phyloP scores from a whole-genome alignment of 2,888 invertebrate genomes.

The Cantharis lateralis region DNA sequence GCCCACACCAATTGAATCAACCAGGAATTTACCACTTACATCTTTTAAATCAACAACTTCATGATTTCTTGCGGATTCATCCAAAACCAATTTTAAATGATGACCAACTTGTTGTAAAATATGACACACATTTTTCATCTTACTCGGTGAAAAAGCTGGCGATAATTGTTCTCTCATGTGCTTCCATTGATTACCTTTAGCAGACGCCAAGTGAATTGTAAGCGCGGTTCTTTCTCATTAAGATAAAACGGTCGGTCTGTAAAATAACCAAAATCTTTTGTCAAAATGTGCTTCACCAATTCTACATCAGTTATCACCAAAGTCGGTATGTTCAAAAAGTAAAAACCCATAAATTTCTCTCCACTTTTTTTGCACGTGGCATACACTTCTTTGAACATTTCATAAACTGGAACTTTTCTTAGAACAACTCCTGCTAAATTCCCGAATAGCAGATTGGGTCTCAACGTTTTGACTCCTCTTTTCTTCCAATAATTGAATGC shows the following conservation, averaged over 20 bases:
- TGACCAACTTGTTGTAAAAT: constrained; percentile 51
- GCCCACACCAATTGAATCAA: constrained; percentile 51
- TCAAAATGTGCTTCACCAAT: constrained; percentile 51
- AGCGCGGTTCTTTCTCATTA: too few species aligned
- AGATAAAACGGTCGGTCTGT: constrained; percentile 53
- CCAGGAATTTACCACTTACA: constrained; percentile 45
- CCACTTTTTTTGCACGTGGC: constrained; percentile 7
- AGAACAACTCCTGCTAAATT: neutral
- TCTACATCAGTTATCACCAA: constrained; percentile 45
- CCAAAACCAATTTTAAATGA: constrained; percentile 38
- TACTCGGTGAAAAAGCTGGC: constrained; percentile 59
- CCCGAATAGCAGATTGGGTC: neutral
- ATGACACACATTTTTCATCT: constrained; percentile 57
- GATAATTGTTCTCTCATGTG: constrained; percentile 56
- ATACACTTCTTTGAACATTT: neutral
- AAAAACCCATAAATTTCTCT: constrained; percentile 17
- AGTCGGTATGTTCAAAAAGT: constrained; percentile 18
- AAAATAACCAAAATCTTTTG: constrained; percentile 55
- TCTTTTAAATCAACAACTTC: constrained; percentile 37
- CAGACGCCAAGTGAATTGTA: too few species aligned
- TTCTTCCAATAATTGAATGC: neutral
- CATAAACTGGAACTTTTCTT: neutral
- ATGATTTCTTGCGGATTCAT: constrained; percentile 6
- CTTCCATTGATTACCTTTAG: constrained; percentile 58
- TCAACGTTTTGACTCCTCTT: neutral